phyloP scores from a whole-genome alignment of 2,113 vertebrate species.

The Saccopteryx leptura region DNA sequence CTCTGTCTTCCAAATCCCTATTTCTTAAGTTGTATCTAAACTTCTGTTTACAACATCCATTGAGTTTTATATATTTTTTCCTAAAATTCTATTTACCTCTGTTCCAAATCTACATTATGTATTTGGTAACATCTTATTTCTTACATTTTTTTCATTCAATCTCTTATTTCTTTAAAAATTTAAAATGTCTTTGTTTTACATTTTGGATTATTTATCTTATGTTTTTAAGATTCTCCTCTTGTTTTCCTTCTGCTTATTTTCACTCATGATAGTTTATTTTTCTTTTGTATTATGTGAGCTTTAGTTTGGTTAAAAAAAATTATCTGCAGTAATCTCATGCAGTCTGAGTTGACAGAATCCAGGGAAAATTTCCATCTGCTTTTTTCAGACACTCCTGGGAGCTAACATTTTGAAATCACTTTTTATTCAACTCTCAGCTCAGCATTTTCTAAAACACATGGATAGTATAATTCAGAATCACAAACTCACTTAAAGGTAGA shows the following conservation, averaged over 20 bases:
- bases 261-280: conserved; percentile 30
- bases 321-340: neutral
- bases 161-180: conserved; percentile 49
- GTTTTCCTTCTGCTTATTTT: conserved; percentile 27
- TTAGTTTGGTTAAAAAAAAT: conserved; percentile 19
- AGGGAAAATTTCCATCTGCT: conserved; percentile 51
- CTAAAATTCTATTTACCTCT: conserved; percentile 39
- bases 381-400: neutral
- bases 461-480: neutral
- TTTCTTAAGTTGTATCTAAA: conserved; percentile 19
- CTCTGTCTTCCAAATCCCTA: conserved; percentile 15
- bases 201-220: conserved; percentile 18
- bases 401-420: neutral
- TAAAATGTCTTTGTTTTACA: conserved; percentile 17
- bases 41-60: neutral
- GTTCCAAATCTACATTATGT: conserved; percentile 34
- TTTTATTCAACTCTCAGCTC: conserved; percentile 53
- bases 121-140: conserved; percentile 8
- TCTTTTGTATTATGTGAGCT: neutral
- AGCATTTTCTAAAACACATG: conserved; percentile 34
- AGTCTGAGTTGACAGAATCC: conserved; percentile 13
- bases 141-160: neutral
- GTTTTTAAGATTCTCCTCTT: conserved; percentile 23
- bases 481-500: neutral
- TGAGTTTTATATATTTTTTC: conserved; percentile 37